phyloP scores from a whole-genome alignment of 2,888 invertebrate genomes.

The Rotaria magnacalcarata region DNA sequence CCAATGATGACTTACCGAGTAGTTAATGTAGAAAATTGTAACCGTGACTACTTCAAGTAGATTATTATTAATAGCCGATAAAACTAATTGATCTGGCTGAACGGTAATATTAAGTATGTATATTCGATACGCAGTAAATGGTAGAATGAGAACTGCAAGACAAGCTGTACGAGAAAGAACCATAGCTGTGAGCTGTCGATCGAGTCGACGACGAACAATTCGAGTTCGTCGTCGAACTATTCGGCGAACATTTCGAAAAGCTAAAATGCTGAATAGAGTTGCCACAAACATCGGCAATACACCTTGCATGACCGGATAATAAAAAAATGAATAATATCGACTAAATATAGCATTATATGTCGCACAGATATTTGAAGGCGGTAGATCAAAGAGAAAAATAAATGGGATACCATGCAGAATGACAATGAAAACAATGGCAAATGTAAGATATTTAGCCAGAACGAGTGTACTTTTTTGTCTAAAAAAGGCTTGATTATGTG shows the following conservation, averaged over 20 bases:
- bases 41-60: no score
- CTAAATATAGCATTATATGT: not conserved
- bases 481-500: not conserved
- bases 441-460: not conserved
- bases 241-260: not conserved
- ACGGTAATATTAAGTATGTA: no score
- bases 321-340: not conserved
- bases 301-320: not conserved
- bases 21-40: no score
- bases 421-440: not conserved
- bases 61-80: no score
- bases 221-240: not conserved
- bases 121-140: no score
- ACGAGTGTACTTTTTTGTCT: not conserved
- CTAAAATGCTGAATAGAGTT: not conserved
- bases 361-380: not conserved
- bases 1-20: no score
- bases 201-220: not conserved
- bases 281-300: not conserved
- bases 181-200: not conserved
- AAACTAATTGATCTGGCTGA: no score
- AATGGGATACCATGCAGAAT: not conserved
- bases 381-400: not conserved
- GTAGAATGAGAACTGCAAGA: no score
- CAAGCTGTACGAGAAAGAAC: not conserved